phyloP scores from a whole-genome alignment of 2,888 invertebrate species.

The Chrysolina oricalcia region DNA sequence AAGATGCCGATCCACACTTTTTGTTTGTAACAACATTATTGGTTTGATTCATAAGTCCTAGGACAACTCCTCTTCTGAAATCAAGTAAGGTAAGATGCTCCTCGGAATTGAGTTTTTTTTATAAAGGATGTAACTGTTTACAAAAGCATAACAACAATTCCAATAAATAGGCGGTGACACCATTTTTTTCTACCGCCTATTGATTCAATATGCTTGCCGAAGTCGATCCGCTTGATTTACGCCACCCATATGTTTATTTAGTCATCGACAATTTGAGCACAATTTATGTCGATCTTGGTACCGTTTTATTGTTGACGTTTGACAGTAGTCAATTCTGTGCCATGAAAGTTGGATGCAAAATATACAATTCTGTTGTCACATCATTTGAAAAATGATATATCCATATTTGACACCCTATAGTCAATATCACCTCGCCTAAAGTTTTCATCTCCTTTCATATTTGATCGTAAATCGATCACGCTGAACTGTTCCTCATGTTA shows the following conservation, averaged over 20 bases:
- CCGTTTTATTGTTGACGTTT: constrained; percentile 42
- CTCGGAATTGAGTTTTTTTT: constrained; percentile 39
- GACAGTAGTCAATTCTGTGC: constrained; percentile 39
- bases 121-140: constrained; percentile 43
- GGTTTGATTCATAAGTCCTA: constrained; percentile 39
- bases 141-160: constrained; percentile 41
- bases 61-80: constrained; percentile 43
- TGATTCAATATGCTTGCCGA: constrained; percentile 25
- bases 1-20: constrained; percentile 32
- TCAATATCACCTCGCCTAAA: constrained; percentile 33
- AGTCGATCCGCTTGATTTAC: constrained; percentile 34
- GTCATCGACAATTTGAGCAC: too few relatives aligned
- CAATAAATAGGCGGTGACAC: constrained; percentile 39
- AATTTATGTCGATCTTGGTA: too few relatives aligned
- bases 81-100: constrained; percentile 37
- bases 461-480: constrained; percentile 35
- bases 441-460: constrained; percentile 37
- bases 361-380: constrained; percentile 34
- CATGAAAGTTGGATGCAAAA: constrained; percentile 42
- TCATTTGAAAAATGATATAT: constrained; percentile 36
- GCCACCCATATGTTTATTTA: too few relatives aligned
- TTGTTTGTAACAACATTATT: constrained; percentile 35
- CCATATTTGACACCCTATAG: constrained; percentile 36
- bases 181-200: constrained; percentile 25
- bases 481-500: constrained; percentile 40